These are phyloP conservation scores for Chaetura pelagica DNA, from an alignment of 2,113 vertebrate species.

Conservation along the genomic window DNA sequence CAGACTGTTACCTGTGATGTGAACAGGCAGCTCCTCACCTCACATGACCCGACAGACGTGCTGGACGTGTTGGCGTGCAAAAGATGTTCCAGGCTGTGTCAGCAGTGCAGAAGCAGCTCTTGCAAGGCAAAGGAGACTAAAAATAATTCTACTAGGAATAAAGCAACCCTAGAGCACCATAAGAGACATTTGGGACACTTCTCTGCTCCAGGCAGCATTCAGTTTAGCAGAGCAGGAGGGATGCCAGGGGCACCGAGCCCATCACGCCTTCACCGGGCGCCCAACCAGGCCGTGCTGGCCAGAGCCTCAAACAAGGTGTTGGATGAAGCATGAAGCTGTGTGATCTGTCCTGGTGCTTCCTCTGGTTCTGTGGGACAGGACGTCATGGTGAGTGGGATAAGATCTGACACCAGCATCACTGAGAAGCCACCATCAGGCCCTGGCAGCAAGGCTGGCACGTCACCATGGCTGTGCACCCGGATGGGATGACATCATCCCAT, in stretches of 20 bases:
- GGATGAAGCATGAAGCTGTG: neutral
- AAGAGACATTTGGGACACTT: neutral
- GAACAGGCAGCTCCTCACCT: neutral
- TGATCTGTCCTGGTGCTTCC: neutral
- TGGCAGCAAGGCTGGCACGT: accelerated
- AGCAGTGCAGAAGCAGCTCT: neutral
- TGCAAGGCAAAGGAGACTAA: neutral
- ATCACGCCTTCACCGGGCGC: neutral
- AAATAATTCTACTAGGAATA: neutral
- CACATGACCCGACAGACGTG: neutral
- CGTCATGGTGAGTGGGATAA: accelerated
- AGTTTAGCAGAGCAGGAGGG: neutral
- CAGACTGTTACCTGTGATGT: neutral
- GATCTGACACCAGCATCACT: neutral
- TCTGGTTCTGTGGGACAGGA: accelerated
- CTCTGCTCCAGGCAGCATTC: neutral
- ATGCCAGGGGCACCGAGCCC: accelerated
- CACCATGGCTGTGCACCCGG: neutral
- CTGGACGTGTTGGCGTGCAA: too few species aligned
- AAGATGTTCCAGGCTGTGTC: neutral
- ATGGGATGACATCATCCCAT: too few species aligned
- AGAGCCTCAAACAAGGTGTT: neutral
- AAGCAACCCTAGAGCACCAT: neutral
- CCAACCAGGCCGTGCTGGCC: neutral
- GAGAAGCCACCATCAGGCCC: accelerated